Evolutionary conservation across 2,113 vertebrate genomes (phyloP), one percentile per base, ranked within the genome.

Genomic region (Cyprinus carpio): DNA sequence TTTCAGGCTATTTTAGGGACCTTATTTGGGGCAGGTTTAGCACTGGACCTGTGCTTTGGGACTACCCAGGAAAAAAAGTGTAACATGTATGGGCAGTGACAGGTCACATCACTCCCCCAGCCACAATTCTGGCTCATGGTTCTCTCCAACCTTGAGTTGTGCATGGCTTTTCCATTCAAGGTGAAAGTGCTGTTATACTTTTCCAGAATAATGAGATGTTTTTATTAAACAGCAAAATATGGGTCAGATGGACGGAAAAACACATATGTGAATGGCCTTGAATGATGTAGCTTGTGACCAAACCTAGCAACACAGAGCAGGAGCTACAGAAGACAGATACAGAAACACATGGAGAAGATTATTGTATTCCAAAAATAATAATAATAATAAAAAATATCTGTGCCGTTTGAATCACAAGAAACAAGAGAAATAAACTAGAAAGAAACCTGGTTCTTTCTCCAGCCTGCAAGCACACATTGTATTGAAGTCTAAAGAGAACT

Each of bases 1-100:
- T 91, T 92, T 90, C 83, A 65, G n/a, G 87, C 87, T 89, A 89
- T 91, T 92, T 91, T 84, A 79, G 88, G 89, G 87, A 82, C n/a
- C 78, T 88, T 89, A 88, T 86, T n/a, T 85, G 74, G 88, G 89
- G 85, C 86, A 83, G 29, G 91, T 91, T 91, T 89, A 89, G 58
- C 65, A 27, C 86, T 88, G 76, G 54, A 23, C 25, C n/a, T 84
- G 83, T 87, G 90, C 85, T 83, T 85, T 85, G 85, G 84, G 87
- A 91, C 87, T 90, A 90, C 83, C 90, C 87, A 83, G 84, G 15
- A 64, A 49, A 77, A n/a, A 27, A 88, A 8, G 40, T 93, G 92
- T 92, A 85, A 93, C 90, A 90, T 84, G 75, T 82, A 74, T 84
- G 86, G 82, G 88, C 75, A 85, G 54, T 87, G 85, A 91, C 90